These are phyloP conservation scores for Parasteatoda tepidariorum DNA, from an alignment of 1,140 invertebrate species.

Conservation along the genomic window DNA sequence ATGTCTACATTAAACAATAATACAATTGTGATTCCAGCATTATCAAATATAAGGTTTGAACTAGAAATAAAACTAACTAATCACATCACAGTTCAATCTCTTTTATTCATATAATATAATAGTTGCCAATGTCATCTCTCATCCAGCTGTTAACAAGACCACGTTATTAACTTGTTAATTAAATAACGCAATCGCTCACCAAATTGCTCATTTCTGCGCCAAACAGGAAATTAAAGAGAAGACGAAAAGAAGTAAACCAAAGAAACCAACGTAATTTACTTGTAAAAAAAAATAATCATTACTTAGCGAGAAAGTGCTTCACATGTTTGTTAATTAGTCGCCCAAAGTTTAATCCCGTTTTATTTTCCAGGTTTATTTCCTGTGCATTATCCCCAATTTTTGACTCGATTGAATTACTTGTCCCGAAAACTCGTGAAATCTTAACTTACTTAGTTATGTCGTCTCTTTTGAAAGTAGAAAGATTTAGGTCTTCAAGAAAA, in stretches of 20 bases:
- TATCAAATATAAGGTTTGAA: too few species aligned
- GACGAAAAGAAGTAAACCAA: neutral
- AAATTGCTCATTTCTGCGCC: neutral
- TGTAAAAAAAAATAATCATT: neutral
- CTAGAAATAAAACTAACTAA: neutral
- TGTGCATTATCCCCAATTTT: neutral
- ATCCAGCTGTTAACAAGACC: too few species aligned
- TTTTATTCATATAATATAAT: too few species aligned
- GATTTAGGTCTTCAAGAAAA: conserved; percentile 17
- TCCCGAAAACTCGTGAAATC: neutral
- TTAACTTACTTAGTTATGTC: neutral
- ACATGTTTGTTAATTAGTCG: too few species aligned
- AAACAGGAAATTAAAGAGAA: neutral
- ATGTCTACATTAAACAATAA: too few species aligned
- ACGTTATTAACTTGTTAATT: neutral
- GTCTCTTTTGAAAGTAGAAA: neutral
- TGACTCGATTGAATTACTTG: neutral
- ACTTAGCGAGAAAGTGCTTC: neutral
- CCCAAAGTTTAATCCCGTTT: too few species aligned
- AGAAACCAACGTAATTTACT: neutral
- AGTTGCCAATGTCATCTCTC: too few species aligned
- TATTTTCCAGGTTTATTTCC: neutral
- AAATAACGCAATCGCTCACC: neutral
- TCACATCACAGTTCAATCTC: too few species aligned
- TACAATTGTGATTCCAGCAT: too few species aligned